Conservation (phyloP, 2,797 vertebrate genomes). For the Hephaestus fuliginosus region DNA sequence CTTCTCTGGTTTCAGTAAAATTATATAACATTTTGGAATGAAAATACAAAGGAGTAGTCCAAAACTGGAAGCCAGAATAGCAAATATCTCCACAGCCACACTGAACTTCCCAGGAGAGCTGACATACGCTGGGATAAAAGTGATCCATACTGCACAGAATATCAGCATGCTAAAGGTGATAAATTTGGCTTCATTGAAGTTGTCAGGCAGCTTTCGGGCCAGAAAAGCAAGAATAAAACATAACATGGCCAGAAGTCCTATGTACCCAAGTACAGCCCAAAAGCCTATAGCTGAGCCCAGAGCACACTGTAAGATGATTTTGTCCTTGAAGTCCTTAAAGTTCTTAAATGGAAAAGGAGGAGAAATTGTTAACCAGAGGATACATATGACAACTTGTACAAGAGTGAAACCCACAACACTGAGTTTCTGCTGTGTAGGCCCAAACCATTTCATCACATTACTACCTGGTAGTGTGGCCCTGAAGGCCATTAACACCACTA, state of each 20-base stretch:
- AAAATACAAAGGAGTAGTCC: conserved; percentile 79
- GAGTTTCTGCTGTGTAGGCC: conserved; percentile 78
- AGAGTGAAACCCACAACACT: conserved; percentile 64
- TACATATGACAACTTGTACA: conserved; percentile 22
- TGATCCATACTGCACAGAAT: conserved; percentile 82
- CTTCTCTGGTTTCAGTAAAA: conserved; percentile 75
- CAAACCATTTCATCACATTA: conserved; percentile 84
- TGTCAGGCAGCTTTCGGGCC: conserved; percentile 80
- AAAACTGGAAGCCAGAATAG: conserved; percentile 82
- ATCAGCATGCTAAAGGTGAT: conserved; percentile 84
- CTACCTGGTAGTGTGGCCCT: conserved; percentile 80
- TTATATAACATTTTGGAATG: conserved; percentile 82
- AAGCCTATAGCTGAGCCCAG: conserved; percentile 64
- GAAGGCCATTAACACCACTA: conserved; percentile 76
- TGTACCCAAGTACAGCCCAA: conserved; percentile 76
- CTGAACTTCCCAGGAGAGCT: conserved; percentile 85
- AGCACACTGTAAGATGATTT: conserved; percentile 31
- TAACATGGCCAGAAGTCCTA: conserved; percentile 67
- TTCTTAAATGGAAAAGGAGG: conserved; percentile 63
- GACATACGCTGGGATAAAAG: conserved; percentile 83
- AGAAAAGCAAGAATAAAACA: conserved; percentile 78
- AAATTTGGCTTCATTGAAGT: conserved; percentile 80
- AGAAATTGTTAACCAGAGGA: conserved; percentile 33
- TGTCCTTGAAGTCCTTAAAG: conserved; percentile 5
- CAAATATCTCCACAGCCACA: conserved; percentile 85